Base-by-base conservation (phyloP, 2,113 vertebrate genomes). In the Brachionichthys hirsutus region DNA sequence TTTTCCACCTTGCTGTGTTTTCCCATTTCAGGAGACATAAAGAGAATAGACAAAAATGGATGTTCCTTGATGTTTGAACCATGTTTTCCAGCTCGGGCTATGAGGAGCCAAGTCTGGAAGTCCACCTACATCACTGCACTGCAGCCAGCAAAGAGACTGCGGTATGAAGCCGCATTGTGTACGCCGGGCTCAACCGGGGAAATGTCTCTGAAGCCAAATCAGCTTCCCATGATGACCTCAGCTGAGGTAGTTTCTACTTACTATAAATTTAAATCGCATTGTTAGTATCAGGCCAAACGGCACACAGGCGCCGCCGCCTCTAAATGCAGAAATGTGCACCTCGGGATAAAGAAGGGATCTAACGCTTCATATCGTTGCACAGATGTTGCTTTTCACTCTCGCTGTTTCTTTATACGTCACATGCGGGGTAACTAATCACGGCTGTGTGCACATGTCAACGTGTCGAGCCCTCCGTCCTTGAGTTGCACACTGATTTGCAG, bases 391-490 rank as follows among this genome's bases (percentile, higher is more conserved):
- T 57, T 49, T 75, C 52, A 45, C 19, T 59, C 52, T 16, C 55
- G 75, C 69, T 15, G 2, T 14, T 12, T 55, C 36, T 18, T 66
- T 62, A 53, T 59, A 60, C 44, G 22, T 22, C 47, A 65, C 54
- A 46, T 36, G 4, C 40, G 43, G 55, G 38, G 42, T 40, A 65
- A 55, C 77, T 54, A 72, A 85, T 81, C 77, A 62, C 35, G 67
- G 54, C 30, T 73, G 66, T 16, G 44, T 71, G 74, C 78, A 80
- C 79, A 74, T 72, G 73, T 80, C 85, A 73, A 54, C 35, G 73
- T 82, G 78, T 82, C 86, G 70, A 67, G 75, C 70, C 81, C 84
- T 79, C 77, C 81, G 85, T 86, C 85, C 77, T 79, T 70, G 51
- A 74, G 53, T 64, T 77, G 61, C 76, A 81, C 70, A 65, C 52